These are phyloP conservation scores for Hemiscyllium ocellatum DNA, from an alignment of 2,113 vertebrate genomes.

Conservation along the genomic window DNA sequence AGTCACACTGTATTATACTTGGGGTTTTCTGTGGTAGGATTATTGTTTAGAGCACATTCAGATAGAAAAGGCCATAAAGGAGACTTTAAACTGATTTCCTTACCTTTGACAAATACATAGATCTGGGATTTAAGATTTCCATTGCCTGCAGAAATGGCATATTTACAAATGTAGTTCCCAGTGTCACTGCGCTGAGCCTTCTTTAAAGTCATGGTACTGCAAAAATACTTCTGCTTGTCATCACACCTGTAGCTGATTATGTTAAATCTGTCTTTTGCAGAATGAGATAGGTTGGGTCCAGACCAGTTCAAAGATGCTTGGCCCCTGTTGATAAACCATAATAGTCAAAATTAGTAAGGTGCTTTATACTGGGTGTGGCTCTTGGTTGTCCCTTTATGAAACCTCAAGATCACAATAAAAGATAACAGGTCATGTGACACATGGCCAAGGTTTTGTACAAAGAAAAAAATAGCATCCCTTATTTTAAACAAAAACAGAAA, in stretches of 20 bases:
- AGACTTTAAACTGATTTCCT: neutral
- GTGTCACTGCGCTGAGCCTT: neutral
- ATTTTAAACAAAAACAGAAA: too few species aligned
- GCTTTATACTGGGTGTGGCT: too few species aligned
- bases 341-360: neutral
- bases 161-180: constrained; percentile 18
- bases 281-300: neutral
- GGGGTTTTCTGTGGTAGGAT: neutral
- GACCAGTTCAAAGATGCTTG: neutral
- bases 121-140: neutral
- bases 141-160: neutral
- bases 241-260: neutral
- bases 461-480: too few species aligned
- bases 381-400: too few species aligned
- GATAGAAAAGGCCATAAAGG: too few species aligned
- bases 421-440: too few species aligned
- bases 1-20: neutral
- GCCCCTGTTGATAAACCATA: constrained; percentile 19
- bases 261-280: neutral
- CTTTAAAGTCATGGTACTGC: neutral
- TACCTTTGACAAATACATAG: constrained; percentile 36
- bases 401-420: too few species aligned
- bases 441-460: too few species aligned
- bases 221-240: neutral
- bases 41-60: neutral